phyloP scores from a whole-genome alignment of 2,113 vertebrate species.

The Quiscalus mexicanus region DNA sequence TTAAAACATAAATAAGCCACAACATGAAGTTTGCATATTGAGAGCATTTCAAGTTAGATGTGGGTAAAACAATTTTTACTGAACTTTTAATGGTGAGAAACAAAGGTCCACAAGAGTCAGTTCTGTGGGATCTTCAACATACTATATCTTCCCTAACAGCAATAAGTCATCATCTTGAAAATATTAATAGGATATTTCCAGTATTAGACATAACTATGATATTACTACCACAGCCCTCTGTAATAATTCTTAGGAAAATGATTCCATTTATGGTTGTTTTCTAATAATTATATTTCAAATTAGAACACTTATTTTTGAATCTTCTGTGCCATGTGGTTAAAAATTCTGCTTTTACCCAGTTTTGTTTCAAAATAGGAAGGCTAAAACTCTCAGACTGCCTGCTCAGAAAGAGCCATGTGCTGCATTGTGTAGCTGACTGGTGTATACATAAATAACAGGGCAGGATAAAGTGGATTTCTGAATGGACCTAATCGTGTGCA shows the following conservation, averaged over 20 bases:
- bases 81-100: background rate
- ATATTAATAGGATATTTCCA: background rate
- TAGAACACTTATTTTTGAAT: background rate
- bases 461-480: conserved; percentile 4
- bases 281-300: background rate
- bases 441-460: background rate
- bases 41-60: background rate
- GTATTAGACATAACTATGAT: background rate
- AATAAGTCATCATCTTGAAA: background rate
- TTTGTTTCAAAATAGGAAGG: background rate
- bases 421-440: background rate
- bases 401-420: background rate
- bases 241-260: background rate
- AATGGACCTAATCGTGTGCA: background rate
- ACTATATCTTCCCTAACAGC: background rate
- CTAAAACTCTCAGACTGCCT: background rate
- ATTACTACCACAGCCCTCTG: background rate
- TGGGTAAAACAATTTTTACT: background rate
- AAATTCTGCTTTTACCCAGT: background rate
- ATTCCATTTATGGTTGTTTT: background rate
- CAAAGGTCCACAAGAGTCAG: background rate
- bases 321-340: background rate
- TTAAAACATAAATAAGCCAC: background rate
- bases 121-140: background rate
- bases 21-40: background rate